These are phyloP conservation scores for Orycteropus afer DNA, from an alignment of 2,113 vertebrate species.

Conservation along the genomic window DNA sequence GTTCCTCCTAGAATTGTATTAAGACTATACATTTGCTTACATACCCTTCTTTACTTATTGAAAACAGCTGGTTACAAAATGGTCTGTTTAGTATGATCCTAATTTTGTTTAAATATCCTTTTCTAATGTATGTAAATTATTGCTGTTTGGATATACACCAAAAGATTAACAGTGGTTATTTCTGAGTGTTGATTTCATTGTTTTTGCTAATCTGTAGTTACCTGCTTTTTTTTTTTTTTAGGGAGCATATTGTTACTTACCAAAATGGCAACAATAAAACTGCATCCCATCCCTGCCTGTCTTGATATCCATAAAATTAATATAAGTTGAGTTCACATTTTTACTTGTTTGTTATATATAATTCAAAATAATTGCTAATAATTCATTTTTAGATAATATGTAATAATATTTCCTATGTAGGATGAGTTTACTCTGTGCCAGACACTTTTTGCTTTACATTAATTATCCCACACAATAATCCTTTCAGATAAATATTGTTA, in stretches of 20 bases:
- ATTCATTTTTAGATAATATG: not conserved
- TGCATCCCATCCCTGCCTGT: not conserved
- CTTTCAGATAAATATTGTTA: not conserved
- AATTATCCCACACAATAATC: not conserved
- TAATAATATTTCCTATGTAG: not conserved
- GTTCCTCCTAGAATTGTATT: not conserved
- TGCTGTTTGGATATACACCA: not conserved
- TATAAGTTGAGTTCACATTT: not conserved
- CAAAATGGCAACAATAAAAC: not conserved
- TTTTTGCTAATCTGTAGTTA: conserved; percentile 5
- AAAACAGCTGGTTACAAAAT: conserved; percentile 28
- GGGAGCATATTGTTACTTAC: not conserved
- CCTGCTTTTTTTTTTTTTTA: not conserved
- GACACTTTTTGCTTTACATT: not conserved
- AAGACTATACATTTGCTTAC: not conserved
- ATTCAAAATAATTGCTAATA: conserved; percentile 13
- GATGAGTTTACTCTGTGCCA: not conserved
- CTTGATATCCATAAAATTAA: conserved; percentile 3
- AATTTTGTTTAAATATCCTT: not conserved
- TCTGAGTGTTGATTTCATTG: conserved; percentile 30
- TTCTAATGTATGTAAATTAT: not conserved
- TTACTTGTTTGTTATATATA: not conserved
- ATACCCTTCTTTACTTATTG: not conserved
- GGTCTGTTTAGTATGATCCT: not conserved
- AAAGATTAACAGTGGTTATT: not conserved